phyloP scores from a whole-genome alignment of 1,140 invertebrate genomes.

The Nebria ingens region DNA sequence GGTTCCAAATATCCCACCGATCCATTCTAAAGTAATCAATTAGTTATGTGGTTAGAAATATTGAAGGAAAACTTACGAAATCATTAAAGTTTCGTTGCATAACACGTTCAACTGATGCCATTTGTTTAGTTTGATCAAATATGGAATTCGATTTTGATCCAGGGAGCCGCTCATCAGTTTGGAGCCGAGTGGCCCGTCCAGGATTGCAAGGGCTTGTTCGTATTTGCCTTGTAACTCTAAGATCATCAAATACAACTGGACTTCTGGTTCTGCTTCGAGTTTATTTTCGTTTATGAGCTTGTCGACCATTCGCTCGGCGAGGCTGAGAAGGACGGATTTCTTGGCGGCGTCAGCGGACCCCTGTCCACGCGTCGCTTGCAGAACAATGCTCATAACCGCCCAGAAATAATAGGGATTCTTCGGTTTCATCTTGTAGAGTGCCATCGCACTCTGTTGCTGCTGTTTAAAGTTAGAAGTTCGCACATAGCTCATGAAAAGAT shows the following conservation, averaged over 20 bases:
- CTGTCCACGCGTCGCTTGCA: conserved; percentile 59
- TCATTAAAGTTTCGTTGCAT: conserved; percentile 54
- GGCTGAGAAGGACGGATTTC: conserved; percentile 56
- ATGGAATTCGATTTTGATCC: conserved; percentile 56
- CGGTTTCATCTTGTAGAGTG: conserved; percentile 78
- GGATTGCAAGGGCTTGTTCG: conserved; percentile 67
- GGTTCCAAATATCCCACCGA: conserved; percentile 63
- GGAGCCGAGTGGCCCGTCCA: conserved; percentile 62
- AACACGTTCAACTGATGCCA: conserved; percentile 62
- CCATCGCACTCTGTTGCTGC: conserved; percentile 81
- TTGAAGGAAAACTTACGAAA: conserved; percentile 6
- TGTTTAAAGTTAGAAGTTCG: conserved; percentile 80
- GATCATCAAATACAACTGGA: conserved; percentile 83
- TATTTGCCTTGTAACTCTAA: conserved; percentile 75
- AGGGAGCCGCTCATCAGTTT: conserved; percentile 49
- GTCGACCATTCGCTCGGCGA: conserved; percentile 79
- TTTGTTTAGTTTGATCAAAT: conserved; percentile 58
- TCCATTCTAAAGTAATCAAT: conserved; percentile 43
- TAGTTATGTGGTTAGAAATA: neutral
- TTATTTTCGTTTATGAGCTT: conserved; percentile 84
- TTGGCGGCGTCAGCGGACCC: conserved; percentile 40
- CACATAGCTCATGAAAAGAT: conserved; percentile 93
- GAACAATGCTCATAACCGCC: conserved; percentile 91
- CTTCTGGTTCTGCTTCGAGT: conserved; percentile 88
- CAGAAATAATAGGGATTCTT: conserved; percentile 98